phyloP scores from a whole-genome alignment of 2,797 vertebrate genomes.

The Champsocephalus esox region DNA sequence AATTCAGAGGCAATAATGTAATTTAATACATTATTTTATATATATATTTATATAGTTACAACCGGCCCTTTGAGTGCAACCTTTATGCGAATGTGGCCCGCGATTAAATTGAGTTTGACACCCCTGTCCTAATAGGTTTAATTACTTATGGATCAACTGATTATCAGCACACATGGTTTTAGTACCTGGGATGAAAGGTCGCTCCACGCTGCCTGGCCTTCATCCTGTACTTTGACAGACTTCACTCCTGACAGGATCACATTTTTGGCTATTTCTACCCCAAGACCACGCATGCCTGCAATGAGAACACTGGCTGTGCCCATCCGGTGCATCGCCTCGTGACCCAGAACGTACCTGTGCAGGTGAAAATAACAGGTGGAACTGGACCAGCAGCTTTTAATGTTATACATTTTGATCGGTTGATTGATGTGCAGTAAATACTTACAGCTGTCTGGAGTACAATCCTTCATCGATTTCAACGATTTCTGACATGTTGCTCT shows the following conservation, averaged over 20 bases:
- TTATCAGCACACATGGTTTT: rapidly evolving
- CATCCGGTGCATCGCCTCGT: constrained; percentile 85
- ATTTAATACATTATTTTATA: no score
- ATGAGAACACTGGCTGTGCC: constrained; percentile 83
- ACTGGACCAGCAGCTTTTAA: rapidly evolving
- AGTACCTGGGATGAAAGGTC: constrained; percentile 90
- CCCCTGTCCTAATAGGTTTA: no score
- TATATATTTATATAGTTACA: no score
- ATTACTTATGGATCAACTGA: background rate
- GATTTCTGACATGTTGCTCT: constrained; percentile 56
- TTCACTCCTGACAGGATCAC: constrained; percentile 90
- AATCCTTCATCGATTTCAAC: constrained; percentile 80
- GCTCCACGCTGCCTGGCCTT: constrained; percentile 66
- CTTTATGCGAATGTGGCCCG: no score
- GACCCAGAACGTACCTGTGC: constrained; percentile 89
- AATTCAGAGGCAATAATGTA: no score
- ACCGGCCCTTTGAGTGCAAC: no score
- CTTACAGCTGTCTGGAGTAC: constrained; percentile 93
- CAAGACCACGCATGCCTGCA: constrained; percentile 89
- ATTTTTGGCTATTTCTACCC: constrained; percentile 92
- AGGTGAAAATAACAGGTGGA: background rate
- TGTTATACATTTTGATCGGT: rapidly evolving
- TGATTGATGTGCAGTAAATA: constrained; percentile 7
- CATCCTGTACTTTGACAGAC: constrained; percentile 90
- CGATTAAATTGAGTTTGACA: no score